Conservation (phyloP, 1,140 invertebrate species). For the Portunus trituberculatus region DNA sequence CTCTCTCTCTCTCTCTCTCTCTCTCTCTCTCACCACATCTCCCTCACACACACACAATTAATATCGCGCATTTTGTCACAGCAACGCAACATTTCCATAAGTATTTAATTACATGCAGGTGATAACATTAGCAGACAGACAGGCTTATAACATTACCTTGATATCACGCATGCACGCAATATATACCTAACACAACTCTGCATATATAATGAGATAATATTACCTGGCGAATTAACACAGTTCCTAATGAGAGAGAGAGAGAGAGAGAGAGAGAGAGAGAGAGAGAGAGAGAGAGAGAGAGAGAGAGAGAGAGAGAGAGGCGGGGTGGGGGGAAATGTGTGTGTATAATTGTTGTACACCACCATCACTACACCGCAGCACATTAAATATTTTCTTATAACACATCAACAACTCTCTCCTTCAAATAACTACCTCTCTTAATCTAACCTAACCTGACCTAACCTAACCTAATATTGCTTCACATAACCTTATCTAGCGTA, state of each 20-base stretch:
- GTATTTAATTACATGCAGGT: neutral
- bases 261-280: conserved; percentile 30
- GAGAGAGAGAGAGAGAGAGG: neutral
- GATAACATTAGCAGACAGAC: conserved; percentile 21
- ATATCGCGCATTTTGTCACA: neutral
- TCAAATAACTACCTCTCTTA: neutral
- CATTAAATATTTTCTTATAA: neutral
- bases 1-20: too few relatives aligned
- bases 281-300: conserved; percentile 8
- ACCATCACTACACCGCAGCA: neutral
- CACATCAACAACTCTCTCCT: neutral
- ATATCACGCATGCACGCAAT: neutral
- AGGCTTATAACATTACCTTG: neutral
- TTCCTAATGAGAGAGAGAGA: neutral
- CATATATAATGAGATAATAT: neutral
- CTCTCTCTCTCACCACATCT: too few relatives aligned
- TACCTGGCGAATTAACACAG: neutral
- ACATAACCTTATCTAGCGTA: too few relatives aligned
- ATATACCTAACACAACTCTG: neutral
- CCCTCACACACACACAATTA: neutral
- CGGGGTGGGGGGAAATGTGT: too few relatives aligned
- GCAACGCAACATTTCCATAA: neutral
- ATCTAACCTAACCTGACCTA: too few relatives aligned
- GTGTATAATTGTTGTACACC: too few relatives aligned
- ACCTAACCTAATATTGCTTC: too few relatives aligned